Base-by-base conservation (phyloP, 2,113 vertebrate species). In the Prolemur simus region DNA sequence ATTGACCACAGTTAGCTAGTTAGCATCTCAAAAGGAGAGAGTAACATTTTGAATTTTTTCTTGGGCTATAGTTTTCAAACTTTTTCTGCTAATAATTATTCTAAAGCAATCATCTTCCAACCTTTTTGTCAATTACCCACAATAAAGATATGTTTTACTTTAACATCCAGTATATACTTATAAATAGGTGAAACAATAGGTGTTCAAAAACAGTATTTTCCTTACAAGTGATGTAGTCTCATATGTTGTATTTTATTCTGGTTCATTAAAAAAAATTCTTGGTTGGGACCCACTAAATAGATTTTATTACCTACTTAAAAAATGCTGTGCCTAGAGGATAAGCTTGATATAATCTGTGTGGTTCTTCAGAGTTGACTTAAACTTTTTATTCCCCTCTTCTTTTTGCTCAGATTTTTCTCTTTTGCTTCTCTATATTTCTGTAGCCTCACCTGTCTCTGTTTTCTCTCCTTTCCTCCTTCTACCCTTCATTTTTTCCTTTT, bases 161-260 rank as follows among this genome's bases (percentile, higher is more conserved):
- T 95, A 78, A 5, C 81, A 37, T 63, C n/a, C 60, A 74, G n/a
- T 63, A n/a, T 45, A 69, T 58, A 74, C 56, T 78, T 92, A 86
- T 9, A 54, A 92, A 88, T 84, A 49, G 58, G 23, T 88, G 52
- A 96, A 66, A 96, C 20, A 54, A 6, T 47, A 66, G 54, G 23
- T 89, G 86, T 86, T 76, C 6, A 81, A 81, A 96, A 87, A 89
- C 42, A 74, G 13, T 74, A 81, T 64, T 94, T 92, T 86, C 29
- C 58, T 86, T 86, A 32, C 5, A 89, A 76, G 42, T 68, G 49
- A 37, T 82, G 1, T 45, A 82, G 10, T 83, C 77, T 68, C 49
- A 69, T 90, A 45, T 52, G 92, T 92, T 91, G 34, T 92, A 76
- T 68, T 97, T 68, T 66, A 71, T 56, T 89, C n/a, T 87, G 7